These are phyloP conservation scores for Sarcophaga carnaria DNA, from an alignment of 2,888 invertebrate species.

Conservation along the genomic window DNA sequence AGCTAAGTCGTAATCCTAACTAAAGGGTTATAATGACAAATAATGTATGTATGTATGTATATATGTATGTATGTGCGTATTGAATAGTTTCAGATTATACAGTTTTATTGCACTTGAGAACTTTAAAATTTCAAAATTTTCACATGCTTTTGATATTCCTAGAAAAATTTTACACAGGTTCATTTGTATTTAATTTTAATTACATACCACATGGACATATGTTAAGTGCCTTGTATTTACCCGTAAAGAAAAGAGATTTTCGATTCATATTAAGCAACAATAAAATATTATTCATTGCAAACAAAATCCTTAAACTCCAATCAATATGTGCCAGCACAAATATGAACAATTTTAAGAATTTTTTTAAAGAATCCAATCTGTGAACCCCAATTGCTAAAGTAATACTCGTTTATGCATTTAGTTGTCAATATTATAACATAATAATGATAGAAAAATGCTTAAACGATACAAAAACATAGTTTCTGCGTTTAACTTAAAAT, in stretches of 20 bases:
- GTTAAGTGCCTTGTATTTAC: background rate
- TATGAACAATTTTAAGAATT: background rate
- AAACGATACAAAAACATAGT: slow-evolving; percentile 1
- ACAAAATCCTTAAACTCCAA: background rate
- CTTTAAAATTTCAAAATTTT: no score
- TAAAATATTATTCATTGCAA: background rate
- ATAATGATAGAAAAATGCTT: slow-evolving; percentile 6
- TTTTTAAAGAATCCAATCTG: background rate
- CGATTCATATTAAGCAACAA: background rate
- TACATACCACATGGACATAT: background rate
- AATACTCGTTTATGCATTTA: background rate
- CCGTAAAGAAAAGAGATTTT: background rate
- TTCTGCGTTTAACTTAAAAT: slow-evolving; percentile 24
- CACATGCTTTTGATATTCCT: no score
- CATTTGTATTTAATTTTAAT: no score
- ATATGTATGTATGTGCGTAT: no score
- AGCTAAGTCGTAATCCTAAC: no score
- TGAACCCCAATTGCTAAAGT: background rate
- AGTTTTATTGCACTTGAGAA: no score
- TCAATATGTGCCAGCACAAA: no score
- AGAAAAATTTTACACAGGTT: no score
- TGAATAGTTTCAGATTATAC: no score
- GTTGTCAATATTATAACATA: background rate
- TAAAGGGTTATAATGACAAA: no score
- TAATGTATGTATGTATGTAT: no score